These are phyloP conservation scores for Pelobates fuscus DNA, from an alignment of 2,113 vertebrate species.

Conservation along the genomic window DNA sequence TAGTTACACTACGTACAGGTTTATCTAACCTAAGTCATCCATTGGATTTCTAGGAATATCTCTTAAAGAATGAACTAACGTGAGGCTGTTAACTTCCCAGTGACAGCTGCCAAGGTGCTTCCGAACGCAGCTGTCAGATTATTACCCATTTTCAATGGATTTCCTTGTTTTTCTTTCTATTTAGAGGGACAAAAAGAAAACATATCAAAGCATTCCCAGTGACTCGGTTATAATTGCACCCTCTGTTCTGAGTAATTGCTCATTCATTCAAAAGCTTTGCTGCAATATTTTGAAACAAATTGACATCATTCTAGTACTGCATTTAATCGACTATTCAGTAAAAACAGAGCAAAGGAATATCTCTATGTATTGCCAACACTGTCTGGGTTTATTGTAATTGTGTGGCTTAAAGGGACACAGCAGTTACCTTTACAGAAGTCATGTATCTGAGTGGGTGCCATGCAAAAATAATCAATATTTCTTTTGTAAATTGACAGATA, in stretches of 20 bases:
- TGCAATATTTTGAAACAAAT: constrained; percentile 71
- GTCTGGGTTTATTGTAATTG: constrained; percentile 54
- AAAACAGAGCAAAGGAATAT: constrained; percentile 60
- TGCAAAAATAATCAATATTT: not conserved
- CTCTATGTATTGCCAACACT: constrained; percentile 57
- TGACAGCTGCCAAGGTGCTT: constrained; percentile 62
- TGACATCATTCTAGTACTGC: constrained; percentile 62
- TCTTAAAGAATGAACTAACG: constrained; percentile 51
- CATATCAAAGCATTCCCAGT: constrained; percentile 55
- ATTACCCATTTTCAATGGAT: constrained; percentile 55
- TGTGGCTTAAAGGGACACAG: constrained; percentile 2
- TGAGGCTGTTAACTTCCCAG: constrained; percentile 56
- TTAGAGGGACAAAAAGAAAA: constrained; percentile 51
- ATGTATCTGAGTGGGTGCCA: not conserved
- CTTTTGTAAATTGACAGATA: too few relatives aligned
- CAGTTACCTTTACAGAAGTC: not conserved
- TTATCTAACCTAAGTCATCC: constrained; percentile 53
- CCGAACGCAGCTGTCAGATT: constrained; percentile 59
- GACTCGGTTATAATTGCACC: constrained; percentile 56
- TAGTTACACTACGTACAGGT: constrained; percentile 38
- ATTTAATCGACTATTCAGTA: constrained; percentile 65
- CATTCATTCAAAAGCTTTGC: constrained; percentile 64
- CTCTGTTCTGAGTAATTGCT: constrained; percentile 63
- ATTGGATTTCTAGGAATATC: constrained; percentile 53
- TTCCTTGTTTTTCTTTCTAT: constrained; percentile 59